Evolutionary conservation across 2,113 vertebrate genomes (phyloP).

Genomic region (Pipa parva): DNA sequence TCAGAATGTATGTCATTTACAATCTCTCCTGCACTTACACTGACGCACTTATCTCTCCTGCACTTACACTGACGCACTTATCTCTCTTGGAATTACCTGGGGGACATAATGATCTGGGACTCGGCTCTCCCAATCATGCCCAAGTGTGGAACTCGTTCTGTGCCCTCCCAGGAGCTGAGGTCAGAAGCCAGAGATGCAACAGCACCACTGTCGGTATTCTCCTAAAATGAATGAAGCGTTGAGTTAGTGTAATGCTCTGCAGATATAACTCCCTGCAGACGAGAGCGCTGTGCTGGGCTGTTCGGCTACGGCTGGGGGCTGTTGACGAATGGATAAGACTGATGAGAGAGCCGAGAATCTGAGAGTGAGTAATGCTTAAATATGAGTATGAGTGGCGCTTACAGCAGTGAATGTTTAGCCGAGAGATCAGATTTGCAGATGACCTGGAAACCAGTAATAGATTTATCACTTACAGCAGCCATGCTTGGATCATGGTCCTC

Average conservation of each 20-base stretch:
- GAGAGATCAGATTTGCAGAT: too few relatives aligned
- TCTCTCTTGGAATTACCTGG: too few relatives aligned
- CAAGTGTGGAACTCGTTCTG: slow-evolving; percentile 13
- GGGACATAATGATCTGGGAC: slow-evolving; percentile 30
- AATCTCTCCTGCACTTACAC: too few relatives aligned
- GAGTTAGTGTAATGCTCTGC: too few relatives aligned
- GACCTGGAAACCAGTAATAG: too few relatives aligned
- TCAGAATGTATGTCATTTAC: too few relatives aligned
- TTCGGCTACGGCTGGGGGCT: neutral
- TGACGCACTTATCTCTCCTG: too few relatives aligned
- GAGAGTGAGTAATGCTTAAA: neutral
- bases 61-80: too few relatives aligned
- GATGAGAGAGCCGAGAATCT: too few relatives aligned
- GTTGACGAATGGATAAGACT: neutral
- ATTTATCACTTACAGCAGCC: slow-evolving; percentile 3
- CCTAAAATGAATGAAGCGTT: neutral
- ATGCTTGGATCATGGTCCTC: neutral
- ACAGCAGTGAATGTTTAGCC: too few relatives aligned
- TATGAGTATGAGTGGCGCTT: too few relatives aligned
- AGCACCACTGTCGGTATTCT: neutral
- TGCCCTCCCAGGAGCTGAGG: slow-evolving; percentile 1
- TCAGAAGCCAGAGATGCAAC: neutral
- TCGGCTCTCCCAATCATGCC: slow-evolving; percentile 15
- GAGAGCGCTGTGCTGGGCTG: neutral
- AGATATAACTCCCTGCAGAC: too few relatives aligned